A percentile compares a stretch with the other conserved stretches of the same genome.
Evolutionary conservation across 2,113 vertebrate genomes (phyloP).

Genomic region (Phaethon lepturus): DNA sequence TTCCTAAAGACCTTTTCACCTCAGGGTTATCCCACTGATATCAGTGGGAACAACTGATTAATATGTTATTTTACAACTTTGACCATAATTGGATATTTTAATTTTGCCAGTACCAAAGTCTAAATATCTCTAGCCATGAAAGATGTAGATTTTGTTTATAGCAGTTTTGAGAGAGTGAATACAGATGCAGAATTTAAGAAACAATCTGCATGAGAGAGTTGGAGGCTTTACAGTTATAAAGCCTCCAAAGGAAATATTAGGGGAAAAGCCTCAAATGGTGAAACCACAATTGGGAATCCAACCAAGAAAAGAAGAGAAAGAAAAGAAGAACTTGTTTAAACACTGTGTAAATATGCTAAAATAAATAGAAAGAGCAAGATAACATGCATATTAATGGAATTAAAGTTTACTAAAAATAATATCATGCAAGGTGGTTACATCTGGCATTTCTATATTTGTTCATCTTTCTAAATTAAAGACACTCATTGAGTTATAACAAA

Average conservation of each 20-base stretch:
- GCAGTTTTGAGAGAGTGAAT: background rate
- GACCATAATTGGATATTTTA: background rate
- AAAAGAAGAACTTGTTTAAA: background rate
- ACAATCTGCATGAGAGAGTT: background rate
- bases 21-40: background rate
- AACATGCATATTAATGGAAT: background rate
- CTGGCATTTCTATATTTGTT: background rate
- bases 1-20: background rate
- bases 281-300: background rate
- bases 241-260: background rate
- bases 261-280: background rate
- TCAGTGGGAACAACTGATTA: background rate
- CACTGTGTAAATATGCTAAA: background rate
- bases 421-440: background rate
- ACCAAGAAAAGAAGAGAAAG: background rate
- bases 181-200: background rate
- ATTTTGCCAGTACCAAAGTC: background rate
- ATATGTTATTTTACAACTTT: background rate
- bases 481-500: background rate
- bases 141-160: background rate
- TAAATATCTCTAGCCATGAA: background rate
- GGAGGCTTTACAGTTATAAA: background rate
- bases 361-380: background rate
- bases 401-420: background rate
- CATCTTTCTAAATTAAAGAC: background rate